Conservation (phyloP, 2,113 vertebrate genomes). For the Brachypodius melanocephalos region DNA sequence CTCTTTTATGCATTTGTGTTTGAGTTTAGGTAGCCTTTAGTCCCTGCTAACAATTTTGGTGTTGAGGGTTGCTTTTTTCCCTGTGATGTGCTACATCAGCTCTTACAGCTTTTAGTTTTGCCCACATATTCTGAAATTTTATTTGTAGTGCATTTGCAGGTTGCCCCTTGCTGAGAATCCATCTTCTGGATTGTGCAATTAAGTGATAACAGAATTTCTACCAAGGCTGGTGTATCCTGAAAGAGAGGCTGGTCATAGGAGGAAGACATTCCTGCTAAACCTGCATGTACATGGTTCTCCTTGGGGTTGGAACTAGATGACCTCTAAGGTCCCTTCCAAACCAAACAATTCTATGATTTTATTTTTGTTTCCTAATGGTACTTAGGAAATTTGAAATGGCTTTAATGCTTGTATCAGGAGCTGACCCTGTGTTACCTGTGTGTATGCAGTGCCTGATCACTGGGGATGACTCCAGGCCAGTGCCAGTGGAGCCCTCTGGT, state of each 20-base stretch:
- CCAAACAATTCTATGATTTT: not conserved
- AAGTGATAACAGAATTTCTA: not conserved
- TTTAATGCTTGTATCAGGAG: not conserved
- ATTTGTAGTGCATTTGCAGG: not conserved
- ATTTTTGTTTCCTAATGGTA: not conserved
- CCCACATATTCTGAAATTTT: not conserved
- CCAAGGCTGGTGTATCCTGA: not conserved
- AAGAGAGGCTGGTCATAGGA: not conserved
- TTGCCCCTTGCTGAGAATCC: not conserved
- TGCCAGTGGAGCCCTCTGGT: not conserved
- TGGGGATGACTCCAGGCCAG: not conserved
- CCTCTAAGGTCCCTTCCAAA: not conserved
- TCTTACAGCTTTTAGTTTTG: not conserved
- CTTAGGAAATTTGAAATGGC: not conserved
- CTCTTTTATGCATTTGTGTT: not conserved
- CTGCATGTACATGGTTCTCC: not conserved
- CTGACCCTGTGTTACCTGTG: not conserved
- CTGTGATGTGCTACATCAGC: rapidly evolving
- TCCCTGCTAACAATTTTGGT: not conserved
- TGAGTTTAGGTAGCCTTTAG: not conserved
- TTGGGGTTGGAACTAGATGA: not conserved
- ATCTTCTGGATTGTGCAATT: not conserved
- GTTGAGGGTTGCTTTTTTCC: not conserved
- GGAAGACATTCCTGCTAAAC: not conserved
- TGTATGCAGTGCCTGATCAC: not conserved